Base-by-base conservation (phyloP, 2,797 vertebrate species). In the Sebastes kiyomatsui region DNA sequence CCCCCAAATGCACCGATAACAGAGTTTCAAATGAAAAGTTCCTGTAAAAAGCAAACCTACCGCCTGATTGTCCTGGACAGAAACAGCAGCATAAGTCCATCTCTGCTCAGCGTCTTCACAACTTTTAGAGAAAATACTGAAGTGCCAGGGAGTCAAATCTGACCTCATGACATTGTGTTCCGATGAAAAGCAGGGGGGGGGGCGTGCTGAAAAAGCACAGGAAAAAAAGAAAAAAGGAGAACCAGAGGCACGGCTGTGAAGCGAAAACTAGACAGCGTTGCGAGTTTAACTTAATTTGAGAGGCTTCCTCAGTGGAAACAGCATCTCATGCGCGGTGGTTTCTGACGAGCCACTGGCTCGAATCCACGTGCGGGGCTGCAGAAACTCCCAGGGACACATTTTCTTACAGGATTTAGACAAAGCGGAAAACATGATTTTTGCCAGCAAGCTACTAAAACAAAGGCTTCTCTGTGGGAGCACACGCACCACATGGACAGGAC, bases 21-120 rank as follows among this genome's bases (percentile, higher is more conserved):
- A 72, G 11, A 58, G 22, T 32, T 28, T 38, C 49, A 81, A 80
- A 68, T 10, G 2, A 55, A 4, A 27, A 1, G 38, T 20, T 33
- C 11, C 9, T 4, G 16, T 22, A 30, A 62, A 78, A 80, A 70
- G 13, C 22, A 56, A 58, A 74, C 94, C 73, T 93, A 94, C 93
- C 93, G 20, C 72, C 6, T 10, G 23, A 66, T 2, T 68, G 81
- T 79, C 80, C 66, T 1, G 75, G 25, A 61, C 95, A 95, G 74
- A 92, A 86, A 79, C 95, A 96, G 67, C 95, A 96, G 93, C 96
- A 96, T 23, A 95, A 78, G 68, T 94, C 93, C 95, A 96, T 96
- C 92, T 80, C 68, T 80, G 67, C 86, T 67, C 75, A 71, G 87
- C 61, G 84, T 74, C 92, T 90, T 75, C 86, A 67, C 84, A 79